Base-by-base conservation (phyloP, 2,888 invertebrate genomes). In the Aleiodes testaceus region DNA sequence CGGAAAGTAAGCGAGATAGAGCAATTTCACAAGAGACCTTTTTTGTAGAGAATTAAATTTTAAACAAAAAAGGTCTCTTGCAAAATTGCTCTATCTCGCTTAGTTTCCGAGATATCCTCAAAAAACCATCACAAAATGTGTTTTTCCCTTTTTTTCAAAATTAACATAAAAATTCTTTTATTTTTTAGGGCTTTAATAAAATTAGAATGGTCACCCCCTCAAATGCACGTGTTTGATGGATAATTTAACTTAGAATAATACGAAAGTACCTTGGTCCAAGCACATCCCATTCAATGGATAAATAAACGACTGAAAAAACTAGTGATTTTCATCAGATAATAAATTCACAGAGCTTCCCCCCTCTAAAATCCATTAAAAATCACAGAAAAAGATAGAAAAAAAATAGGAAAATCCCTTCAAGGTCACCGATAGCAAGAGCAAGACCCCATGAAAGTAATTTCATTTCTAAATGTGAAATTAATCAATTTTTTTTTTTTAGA, bases 211-310 rank as follows among this genome's bases (percentile, higher is more conserved):
- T 77, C 79, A 63, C 12, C 77, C 12, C 67, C 77, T 2, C 85
- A 85, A 72, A 79, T 79, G 59, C 75, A 82, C 72, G 79, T 81
- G 69, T 86, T 85, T 70, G 82, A 82, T 61, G 82, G 82, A 72
- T 85, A 82, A 77, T 26, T 63, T 63, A 26, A 26, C 44, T 42
- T 55, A 70, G 36, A 74, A 72, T 68, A 72, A 70, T 72, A 70
- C 52, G 55, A 75, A 68, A 66, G 22, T 72, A 64, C 52, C 16
- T 67, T 20, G 16, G 26, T 66, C 64, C 50, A n/a, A 74, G 63
- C n/a, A 61, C 20, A 66, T 26, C 47, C 44, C 49, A n/a, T 26
- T n/a, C 26, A 52, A 55, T 12, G 49, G 36, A 59, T 55, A 64
- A 26, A 69, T 55, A 44, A 61, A 53, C 53, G 55, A 55, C 55